Conservation (phyloP, 2,113 vertebrate species). For the Ovis aries region ARS-UI_Ramb_v3.0 NC_056054.1:4547001-4547500, state of each 20-base stretch:
- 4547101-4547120: neutral
- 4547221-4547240: neutral
- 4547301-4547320: neutral
- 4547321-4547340: neutral
- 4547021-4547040: neutral
- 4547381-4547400: neutral
- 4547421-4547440: neutral
- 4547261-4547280: neutral
- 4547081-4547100: neutral
- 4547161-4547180: neutral
- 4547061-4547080: neutral
- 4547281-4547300: neutral
- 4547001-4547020: neutral
- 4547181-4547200: neutral
- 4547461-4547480: neutral
- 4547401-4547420: neutral
- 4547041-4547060: rapidly evolving
- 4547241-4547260: neutral
- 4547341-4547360: neutral
- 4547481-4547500: neutral
- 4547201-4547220: neutral
- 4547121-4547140: neutral
- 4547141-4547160: neutral
- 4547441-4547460: neutral
- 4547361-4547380: neutral